phyloP scores from a whole-genome alignment of 1,140 invertebrate species.

The Sinonovacula constricta region DNA sequence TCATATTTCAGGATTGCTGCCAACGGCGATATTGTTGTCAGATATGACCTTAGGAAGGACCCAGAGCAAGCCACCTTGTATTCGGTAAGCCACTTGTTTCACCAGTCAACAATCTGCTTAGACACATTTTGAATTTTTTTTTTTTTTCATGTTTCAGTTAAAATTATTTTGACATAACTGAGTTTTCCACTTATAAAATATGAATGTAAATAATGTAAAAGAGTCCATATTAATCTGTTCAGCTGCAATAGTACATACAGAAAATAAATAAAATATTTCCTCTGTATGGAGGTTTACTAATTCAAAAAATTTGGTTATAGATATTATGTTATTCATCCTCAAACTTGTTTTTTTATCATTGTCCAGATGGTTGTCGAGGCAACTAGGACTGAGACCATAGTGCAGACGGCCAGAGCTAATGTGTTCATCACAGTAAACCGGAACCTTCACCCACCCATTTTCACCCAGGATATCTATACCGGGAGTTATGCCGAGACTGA shows the following conservation, averaged over 20 bases:
- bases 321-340: no score
- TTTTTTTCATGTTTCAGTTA: no score
- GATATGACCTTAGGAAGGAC: constrained; percentile 21
- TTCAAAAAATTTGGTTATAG: no score
- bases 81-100: no score
- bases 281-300: no score
- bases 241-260: no score
- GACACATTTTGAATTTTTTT: no score
- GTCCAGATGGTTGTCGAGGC: constrained; percentile 31
- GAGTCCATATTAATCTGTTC: not conserved
- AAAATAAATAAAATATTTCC: no score
- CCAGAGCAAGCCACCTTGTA: not conserved
- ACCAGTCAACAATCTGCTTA: no score
- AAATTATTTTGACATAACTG: no score
- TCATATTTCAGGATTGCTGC: constrained; percentile 12
- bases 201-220: not conserved
- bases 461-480: constrained; percentile 22
- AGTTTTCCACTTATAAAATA: no score
- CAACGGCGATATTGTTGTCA: constrained; percentile 26
- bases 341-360: no score
- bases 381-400: not conserved
- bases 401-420: constrained; percentile 26
- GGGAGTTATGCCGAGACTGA: constrained; percentile 3
- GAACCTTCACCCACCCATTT: constrained; percentile 35
- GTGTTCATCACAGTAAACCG: constrained; percentile 22